Evolutionary conservation across 2,797 vertebrate genomes (phyloP).

Genomic region (Falco peregrinus): DNA sequence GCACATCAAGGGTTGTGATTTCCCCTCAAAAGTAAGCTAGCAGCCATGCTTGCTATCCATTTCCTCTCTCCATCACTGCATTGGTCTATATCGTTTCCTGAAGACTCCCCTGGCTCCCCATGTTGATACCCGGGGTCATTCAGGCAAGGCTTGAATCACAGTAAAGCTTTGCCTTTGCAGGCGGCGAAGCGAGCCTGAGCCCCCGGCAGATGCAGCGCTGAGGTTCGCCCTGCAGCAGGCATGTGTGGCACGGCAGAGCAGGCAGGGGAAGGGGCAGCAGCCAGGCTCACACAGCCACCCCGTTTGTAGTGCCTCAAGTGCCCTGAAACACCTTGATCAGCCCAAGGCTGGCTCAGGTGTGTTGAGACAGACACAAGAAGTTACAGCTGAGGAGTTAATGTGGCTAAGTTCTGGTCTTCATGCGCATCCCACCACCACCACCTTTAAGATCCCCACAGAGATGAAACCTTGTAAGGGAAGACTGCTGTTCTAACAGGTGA

Average conservation of each 20-base stretch:
- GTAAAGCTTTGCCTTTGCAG: not conserved
- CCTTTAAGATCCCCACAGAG: not conserved
- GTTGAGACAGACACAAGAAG: not conserved
- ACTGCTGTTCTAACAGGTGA: not conserved
- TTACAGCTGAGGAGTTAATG: not conserved
- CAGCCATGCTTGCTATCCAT: not conserved
- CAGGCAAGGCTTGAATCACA: not conserved
- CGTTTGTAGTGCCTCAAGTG: not conserved
- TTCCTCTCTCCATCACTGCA: not conserved
- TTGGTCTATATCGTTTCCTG: not conserved
- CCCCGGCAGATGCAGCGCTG: accelerated
- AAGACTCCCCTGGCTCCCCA: not conserved
- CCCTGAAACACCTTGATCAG: not conserved
- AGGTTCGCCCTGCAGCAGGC: not conserved
- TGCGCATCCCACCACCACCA: not conserved
- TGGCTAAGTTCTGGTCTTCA: not conserved
- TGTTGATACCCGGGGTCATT: not conserved
- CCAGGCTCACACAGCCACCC: not conserved
- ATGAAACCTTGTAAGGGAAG: not conserved
- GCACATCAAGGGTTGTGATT: not conserved
- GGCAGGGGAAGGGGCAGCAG: not conserved
- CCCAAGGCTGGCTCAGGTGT: not conserved
- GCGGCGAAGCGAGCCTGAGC: accelerated
- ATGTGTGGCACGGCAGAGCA: not conserved
- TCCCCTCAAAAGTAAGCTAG: not conserved